phyloP scores from a whole-genome alignment of 92 coral and sea anemone species.

The Porites evermanni region DNA sequence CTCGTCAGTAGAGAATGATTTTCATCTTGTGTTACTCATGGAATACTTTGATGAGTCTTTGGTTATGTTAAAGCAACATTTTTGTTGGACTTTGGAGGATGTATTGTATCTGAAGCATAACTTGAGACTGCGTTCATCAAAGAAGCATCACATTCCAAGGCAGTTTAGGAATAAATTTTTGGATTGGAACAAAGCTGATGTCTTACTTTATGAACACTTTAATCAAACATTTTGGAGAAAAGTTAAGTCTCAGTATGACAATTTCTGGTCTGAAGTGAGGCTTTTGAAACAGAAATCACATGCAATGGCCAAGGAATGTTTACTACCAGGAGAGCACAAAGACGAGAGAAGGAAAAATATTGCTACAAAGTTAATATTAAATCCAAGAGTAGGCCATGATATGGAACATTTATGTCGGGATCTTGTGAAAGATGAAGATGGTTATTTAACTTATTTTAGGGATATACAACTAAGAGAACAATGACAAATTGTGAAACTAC shows the following conservation, averaged over 20 bases:
- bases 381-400: not conserved
- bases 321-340: slow-evolving; percentile 40
- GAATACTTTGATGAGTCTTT: slow-evolving; percentile 71
- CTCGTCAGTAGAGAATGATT: slow-evolving; percentile 43
- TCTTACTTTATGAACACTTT: slow-evolving; percentile 36
- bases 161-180: slow-evolving; percentile 31
- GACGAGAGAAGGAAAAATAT: slow-evolving; percentile 7
- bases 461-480: not conserved
- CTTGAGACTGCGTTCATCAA: slow-evolving; percentile 9
- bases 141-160: slow-evolving; percentile 33
- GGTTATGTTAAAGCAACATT: slow-evolving; percentile 46
- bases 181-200: slow-evolving; percentile 61
- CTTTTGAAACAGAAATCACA: slow-evolving; percentile 20
- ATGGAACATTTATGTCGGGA: slow-evolving; percentile 12
- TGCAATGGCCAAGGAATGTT: slow-evolving; percentile 16
- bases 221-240: slow-evolving; percentile 48
- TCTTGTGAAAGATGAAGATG: slow-evolving; percentile 36
- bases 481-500: not conserved
- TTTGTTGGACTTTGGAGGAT: slow-evolving; percentile 68
- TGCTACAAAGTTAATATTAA: slow-evolving; percentile 21
- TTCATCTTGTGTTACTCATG: slow-evolving; percentile 64
- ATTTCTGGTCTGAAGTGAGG: slow-evolving; percentile 53
- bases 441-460: slow-evolving; percentile 33
- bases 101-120: slow-evolving; percentile 47
- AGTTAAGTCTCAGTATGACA: slow-evolving; percentile 30